Conservation (phyloP, 2,797 vertebrate species). For the Ctenopoma multispine region DNA sequence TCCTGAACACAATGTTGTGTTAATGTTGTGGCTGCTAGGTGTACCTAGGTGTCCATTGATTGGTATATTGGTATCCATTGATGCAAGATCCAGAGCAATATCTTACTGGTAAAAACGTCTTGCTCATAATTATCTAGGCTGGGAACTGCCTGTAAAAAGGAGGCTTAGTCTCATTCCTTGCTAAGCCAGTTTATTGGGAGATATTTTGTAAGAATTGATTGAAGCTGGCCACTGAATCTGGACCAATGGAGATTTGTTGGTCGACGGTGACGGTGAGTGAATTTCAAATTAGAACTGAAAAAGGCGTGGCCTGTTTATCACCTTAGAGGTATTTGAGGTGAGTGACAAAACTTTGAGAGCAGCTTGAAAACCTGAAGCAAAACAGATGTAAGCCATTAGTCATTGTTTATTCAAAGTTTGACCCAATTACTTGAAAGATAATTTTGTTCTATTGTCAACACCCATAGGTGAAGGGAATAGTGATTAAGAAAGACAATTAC, state of each 20-base stretch:
- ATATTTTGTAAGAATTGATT: no score
- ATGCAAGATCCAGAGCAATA: constrained; percentile 5
- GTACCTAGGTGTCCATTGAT: no score
- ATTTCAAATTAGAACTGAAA: neutral
- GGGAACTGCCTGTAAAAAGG: no score
- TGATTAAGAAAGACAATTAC: neutral
- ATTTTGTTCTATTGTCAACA: constrained; percentile 3
- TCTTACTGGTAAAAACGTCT: neutral
- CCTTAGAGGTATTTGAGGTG: neutral
- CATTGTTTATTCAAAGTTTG: neutral
- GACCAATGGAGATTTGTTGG: no score
- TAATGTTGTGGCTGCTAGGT: no score
- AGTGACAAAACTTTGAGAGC: neutral
- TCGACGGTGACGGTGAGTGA: no score
- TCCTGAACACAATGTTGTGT: no score
- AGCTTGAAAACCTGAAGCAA: neutral
- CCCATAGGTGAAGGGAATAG: neutral
- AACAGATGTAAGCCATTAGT: constrained; percentile 3
- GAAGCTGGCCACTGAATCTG: no score
- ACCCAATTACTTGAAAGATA: neutral
- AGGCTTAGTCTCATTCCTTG: neutral
- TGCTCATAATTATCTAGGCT: neutral
- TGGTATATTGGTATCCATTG: no score
- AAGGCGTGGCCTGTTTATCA: neutral
- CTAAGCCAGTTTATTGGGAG: neutral